Evolutionary conservation across 2,113 vertebrate species (phyloP).

Genomic region (Parus major): DNA sequence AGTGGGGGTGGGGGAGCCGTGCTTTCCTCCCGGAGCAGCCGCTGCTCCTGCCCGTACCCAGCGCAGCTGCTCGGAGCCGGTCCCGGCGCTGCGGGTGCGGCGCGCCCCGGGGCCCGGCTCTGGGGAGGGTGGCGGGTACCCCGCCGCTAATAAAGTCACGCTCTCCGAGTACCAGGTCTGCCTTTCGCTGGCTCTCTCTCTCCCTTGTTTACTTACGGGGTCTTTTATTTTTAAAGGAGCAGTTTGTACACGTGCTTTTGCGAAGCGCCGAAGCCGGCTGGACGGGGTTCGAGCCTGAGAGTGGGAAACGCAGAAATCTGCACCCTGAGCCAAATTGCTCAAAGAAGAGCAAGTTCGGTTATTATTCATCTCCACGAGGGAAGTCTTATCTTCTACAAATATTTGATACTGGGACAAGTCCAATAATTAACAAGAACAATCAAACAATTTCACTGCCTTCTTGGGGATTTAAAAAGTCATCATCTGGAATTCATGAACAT

Average conservation of each 20-base stretch:
- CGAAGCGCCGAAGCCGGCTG: slow-evolving; percentile 24
- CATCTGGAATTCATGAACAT: slow-evolving; percentile 66
- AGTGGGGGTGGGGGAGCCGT: background rate
- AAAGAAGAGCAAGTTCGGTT: slow-evolving; percentile 57
- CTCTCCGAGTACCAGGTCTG: background rate
- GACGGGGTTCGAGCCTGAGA: slow-evolving; percentile 7
- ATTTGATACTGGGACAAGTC: slow-evolving; percentile 71
- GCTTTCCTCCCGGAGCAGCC: background rate
- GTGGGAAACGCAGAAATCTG: slow-evolving; percentile 48
- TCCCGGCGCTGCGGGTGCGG: background rate
- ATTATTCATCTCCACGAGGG: slow-evolving; percentile 71
- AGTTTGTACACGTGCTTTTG: slow-evolving; percentile 34
- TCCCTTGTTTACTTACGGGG: background rate
- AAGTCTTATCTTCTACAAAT: slow-evolving; percentile 75
- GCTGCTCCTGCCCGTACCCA: background rate
- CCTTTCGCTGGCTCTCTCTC: background rate
- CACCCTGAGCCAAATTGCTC: slow-evolving; percentile 48
- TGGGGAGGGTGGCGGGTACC: background rate
- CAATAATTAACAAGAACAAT: slow-evolving; percentile 76
- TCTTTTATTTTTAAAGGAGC: slow-evolving; percentile 59
- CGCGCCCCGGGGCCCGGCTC: background rate
- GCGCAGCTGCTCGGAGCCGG: background rate
- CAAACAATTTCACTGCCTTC: slow-evolving; percentile 70
- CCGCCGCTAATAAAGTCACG: background rate
- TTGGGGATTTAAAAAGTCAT: slow-evolving; percentile 63